Conservation (phyloP, 2,797 vertebrate species). For the Chromis chromis region DNA sequence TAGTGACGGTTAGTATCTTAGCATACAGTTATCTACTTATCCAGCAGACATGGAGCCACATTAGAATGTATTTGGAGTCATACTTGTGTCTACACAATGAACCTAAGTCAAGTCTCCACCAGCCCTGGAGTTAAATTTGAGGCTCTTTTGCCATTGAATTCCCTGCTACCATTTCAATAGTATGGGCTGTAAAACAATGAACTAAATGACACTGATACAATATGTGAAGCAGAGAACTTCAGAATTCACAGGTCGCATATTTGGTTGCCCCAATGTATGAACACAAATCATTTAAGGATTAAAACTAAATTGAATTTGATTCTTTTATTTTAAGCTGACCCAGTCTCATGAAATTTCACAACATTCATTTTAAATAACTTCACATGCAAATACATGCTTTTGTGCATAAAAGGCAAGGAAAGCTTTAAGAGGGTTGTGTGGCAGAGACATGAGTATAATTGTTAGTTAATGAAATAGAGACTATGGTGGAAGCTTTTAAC, state of each 20-base stretch:
- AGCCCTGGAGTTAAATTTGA: neutral
- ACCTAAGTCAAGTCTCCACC: too few relatives aligned
- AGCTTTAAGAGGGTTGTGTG: neutral
- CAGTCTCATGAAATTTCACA: constrained; percentile 1
- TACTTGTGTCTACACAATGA: too few relatives aligned
- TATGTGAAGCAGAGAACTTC: too few relatives aligned
- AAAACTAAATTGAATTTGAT: too few relatives aligned
- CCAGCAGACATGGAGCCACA: neutral
- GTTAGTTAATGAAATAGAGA: constrained; percentile 1
- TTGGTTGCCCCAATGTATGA: too few relatives aligned
- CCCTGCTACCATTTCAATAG: neutral
- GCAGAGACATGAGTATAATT: neutral
- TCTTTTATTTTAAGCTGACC: neutral
- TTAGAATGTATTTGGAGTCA: too few relatives aligned
- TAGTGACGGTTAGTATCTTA: neutral
- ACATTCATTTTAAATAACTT: neutral
- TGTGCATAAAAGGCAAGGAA: neutral
- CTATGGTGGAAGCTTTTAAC: neutral
- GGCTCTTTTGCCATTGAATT: neutral
- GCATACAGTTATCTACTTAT: too few relatives aligned
- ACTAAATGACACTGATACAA: too few relatives aligned
- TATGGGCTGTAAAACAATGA: too few relatives aligned
- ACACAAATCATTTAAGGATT: too few relatives aligned
- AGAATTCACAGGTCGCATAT: too few relatives aligned
- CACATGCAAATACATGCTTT: neutral